Evolutionary conservation across 2,888 invertebrate species (phyloP).

Genomic region (Liopterus haemorrhoidalis): DNA sequence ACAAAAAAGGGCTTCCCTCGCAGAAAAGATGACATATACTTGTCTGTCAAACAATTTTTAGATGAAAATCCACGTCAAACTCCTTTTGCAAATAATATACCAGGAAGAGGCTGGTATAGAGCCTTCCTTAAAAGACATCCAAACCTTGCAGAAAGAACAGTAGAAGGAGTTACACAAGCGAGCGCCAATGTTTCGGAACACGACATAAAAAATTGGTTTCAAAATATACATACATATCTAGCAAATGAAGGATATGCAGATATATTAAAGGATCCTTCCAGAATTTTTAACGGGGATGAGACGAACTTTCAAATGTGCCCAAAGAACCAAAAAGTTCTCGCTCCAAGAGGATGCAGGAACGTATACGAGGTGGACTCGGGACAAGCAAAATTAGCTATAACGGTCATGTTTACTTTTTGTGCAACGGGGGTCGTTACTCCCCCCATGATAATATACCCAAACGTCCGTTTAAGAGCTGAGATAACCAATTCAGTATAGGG

Average conservation of each 20-base stretch:
- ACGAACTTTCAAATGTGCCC: constrained; percentile 38
- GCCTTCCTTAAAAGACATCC: constrained; percentile 36
- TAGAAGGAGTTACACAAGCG: no score
- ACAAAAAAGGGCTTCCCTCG: no score
- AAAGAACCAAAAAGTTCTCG: constrained; percentile 35
- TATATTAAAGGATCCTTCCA: constrained; percentile 35
- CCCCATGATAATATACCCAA: constrained; percentile 40
- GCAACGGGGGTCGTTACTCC: constrained; percentile 36
- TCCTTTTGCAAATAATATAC: constrained; percentile 35
- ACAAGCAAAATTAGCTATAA: constrained; percentile 36
- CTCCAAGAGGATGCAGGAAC: no score
- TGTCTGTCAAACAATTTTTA: no score
- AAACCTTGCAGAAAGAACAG: constrained; percentile 29
- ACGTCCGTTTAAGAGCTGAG: constrained; percentile 38
- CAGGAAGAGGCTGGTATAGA: constrained; percentile 37
- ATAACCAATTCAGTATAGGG: constrained; percentile 37
- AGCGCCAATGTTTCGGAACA: no score
- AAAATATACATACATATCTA: no score
- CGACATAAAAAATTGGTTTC: no score
- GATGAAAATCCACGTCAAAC: no score
- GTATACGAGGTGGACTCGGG: constrained; percentile 36
- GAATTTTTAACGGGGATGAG: constrained; percentile 39
- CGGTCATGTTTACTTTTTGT: constrained; percentile 40
- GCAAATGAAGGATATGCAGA: no score
- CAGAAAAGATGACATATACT: no score